A percentile compares a stretch with the other conserved stretches of the same genome.
Evolutionary conservation across 2,888 invertebrate genomes (phyloP).

Genomic region (Patella depressa): DNA sequence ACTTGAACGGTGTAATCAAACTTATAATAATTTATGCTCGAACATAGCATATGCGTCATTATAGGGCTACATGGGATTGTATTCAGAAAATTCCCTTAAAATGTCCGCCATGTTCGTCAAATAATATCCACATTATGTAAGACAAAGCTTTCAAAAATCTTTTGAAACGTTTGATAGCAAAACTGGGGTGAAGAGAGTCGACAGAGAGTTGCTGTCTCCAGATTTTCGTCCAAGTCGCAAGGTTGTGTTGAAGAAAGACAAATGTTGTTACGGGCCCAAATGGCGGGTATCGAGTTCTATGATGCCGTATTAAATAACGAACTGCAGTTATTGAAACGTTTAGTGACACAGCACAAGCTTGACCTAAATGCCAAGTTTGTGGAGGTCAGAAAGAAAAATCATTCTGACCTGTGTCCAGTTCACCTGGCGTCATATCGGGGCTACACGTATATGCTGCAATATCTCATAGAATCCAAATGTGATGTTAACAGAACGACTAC

Average conservation of each 20-base stretch:
- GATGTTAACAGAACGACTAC: slow-evolving; percentile 69
- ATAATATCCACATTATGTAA: neutral
- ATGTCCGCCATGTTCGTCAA: slow-evolving; percentile 27
- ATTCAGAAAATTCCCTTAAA: slow-evolving; percentile 22
- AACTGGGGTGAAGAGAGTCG: slow-evolving; percentile 19
- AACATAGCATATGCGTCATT: slow-evolving; percentile 7
- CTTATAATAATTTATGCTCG: slow-evolving; percentile 9
- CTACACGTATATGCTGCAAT: slow-evolving; percentile 68
- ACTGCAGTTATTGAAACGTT: slow-evolving; percentile 62
- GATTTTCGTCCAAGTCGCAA: slow-evolving; percentile 23
- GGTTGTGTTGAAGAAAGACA: slow-evolving; percentile 27
- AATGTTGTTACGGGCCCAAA: slow-evolving; percentile 63
- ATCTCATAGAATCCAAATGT: slow-evolving; percentile 66
- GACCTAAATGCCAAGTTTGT: slow-evolving; percentile 70
- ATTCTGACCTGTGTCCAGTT: slow-evolving; percentile 69
- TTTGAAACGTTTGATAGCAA: neutral
- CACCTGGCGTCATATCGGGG: slow-evolving; percentile 70
- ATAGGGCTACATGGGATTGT: slow-evolving; percentile 23
- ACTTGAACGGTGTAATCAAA: neutral
- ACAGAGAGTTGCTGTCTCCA: slow-evolving; percentile 23
- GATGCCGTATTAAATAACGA: slow-evolving; percentile 71
- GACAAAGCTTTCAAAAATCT: neutral
- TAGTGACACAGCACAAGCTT: slow-evolving; percentile 69
- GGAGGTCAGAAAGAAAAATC: slow-evolving; percentile 69
- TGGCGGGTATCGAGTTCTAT: slow-evolving; percentile 69